These are phyloP conservation scores for Actinostola sp. DNA, from an alignment of 92 coral and sea anemone species.

Conservation along the genomic window DNA sequence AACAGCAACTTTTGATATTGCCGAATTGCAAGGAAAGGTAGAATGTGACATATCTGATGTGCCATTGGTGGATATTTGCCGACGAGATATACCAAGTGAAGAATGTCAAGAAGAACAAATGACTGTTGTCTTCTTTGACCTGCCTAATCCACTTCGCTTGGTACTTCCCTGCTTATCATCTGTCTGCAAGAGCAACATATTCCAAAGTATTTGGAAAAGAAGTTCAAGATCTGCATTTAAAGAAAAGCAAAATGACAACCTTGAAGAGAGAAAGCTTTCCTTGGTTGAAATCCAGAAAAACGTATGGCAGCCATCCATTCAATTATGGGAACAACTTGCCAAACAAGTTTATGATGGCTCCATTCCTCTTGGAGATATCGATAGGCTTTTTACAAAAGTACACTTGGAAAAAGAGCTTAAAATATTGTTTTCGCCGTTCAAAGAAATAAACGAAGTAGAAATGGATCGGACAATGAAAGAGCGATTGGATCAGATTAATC, in stretches of 20 bases:
- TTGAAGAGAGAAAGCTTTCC: slow-evolving; percentile 28
- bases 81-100: slow-evolving; percentile 18
- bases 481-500: slow-evolving; percentile 50
- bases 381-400: slow-evolving; percentile 44
- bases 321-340: slow-evolving; percentile 28
- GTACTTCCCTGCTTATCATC: slow-evolving; percentile 31
- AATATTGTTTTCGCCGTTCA: slow-evolving; percentile 16
- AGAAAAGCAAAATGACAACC: slow-evolving; percentile 37
- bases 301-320: slow-evolving; percentile 56
- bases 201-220: slow-evolving; percentile 64
- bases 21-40: slow-evolving; percentile 13
- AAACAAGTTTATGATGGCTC: slow-evolving; percentile 23
- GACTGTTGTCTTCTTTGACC: slow-evolving; percentile 36
- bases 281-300: slow-evolving; percentile 39
- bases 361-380: slow-evolving; percentile 37
- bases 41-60: slow-evolving; percentile 9
- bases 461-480: too few species aligned
- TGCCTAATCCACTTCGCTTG: slow-evolving; percentile 21
- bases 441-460: not conserved
- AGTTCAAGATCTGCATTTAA: slow-evolving; percentile 43
- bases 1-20: slow-evolving; percentile 27
- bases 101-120: slow-evolving; percentile 16
- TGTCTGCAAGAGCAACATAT: slow-evolving; percentile 47
- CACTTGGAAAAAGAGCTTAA: slow-evolving; percentile 51
- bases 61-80: slow-evolving; percentile 48